Evolutionary conservation across 2,113 vertebrate species (phyloP).

Genomic region (Chaenogobius annularis): DNA sequence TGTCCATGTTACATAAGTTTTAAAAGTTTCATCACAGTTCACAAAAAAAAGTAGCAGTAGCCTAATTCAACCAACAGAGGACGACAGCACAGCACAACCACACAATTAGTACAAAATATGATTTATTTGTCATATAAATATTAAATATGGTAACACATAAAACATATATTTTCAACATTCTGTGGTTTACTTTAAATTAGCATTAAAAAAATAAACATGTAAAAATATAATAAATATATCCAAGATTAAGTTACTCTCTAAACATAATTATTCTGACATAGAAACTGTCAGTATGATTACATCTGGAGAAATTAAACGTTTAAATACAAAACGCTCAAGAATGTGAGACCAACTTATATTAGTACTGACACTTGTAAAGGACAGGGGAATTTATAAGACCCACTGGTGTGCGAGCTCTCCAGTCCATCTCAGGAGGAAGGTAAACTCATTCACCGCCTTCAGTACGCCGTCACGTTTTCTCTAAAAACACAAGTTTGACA

Average conservation of each 20-base stretch:
- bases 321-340: not conserved
- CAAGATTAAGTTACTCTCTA: constrained; percentile 31
- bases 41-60: not conserved
- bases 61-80: constrained; percentile 25
- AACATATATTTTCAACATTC: constrained; percentile 1
- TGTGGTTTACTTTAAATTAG: constrained; percentile 26
- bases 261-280: constrained; percentile 15
- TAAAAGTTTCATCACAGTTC: not conserved
- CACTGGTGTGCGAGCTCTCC: constrained; percentile 39
- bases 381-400: constrained; percentile 11
- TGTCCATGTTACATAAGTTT: too few species aligned
- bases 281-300: not conserved
- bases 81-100: constrained; percentile 8
- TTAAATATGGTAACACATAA: not conserved
- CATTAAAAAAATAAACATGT: constrained; percentile 9
- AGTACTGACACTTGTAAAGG: not conserved
- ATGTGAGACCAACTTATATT: not conserved
- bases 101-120: not conserved
- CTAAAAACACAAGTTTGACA: constrained; percentile 8
- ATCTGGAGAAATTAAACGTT: not conserved
- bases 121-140: constrained; percentile 42
- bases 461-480: constrained; percentile 13
- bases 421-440: constrained; percentile 58
- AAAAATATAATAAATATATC: constrained; percentile 44
- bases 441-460: constrained; percentile 59